Evolutionary conservation across 1,140 invertebrate species (phyloP).

Genomic region (Bombus waltoni): DNA sequence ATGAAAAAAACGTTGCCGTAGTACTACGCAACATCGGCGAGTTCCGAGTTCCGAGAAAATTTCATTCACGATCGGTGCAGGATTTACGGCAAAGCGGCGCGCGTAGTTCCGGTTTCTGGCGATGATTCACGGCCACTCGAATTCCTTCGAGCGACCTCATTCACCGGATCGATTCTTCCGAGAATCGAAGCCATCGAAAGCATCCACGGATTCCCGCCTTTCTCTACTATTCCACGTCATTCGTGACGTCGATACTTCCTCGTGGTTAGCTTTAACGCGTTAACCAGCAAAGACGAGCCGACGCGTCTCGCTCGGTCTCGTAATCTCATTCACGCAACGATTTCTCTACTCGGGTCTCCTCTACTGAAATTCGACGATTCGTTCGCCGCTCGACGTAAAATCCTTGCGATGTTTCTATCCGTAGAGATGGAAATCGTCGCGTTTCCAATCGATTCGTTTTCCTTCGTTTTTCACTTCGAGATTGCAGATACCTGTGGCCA

Average conservation of each 20-base stretch:
- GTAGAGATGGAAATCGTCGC: too few relatives aligned
- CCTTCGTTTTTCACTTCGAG: too few relatives aligned
- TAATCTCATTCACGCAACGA: not conserved
- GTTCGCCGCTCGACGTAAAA: too few relatives aligned
- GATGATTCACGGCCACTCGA: constrained; percentile 60
- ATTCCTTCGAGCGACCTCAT: constrained; percentile 28
- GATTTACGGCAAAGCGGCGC: constrained; percentile 38
- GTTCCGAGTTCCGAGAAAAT: constrained; percentile 59
- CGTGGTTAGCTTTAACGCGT: not conserved
- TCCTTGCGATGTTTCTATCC: too few relatives aligned
- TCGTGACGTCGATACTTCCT: not conserved
- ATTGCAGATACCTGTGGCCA: too few relatives aligned
- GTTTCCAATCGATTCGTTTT: too few relatives aligned
- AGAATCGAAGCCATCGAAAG: constrained; percentile 32
- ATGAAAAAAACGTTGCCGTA: constrained; percentile 40
- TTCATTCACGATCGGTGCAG: constrained; percentile 61
- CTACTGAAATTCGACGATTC: not conserved
- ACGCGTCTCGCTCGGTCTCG: not conserved
- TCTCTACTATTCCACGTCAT: not conserved
- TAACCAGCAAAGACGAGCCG: too few relatives aligned
- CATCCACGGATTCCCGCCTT: not conserved
- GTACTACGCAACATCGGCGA: constrained; percentile 11
- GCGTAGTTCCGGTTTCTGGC: constrained; percentile 60
- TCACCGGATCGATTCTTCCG: constrained; percentile 49
- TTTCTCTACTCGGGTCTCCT: not conserved